phyloP scores from a whole-genome alignment of 2,113 vertebrate species.

The Donacobius atricapilla region DNA sequence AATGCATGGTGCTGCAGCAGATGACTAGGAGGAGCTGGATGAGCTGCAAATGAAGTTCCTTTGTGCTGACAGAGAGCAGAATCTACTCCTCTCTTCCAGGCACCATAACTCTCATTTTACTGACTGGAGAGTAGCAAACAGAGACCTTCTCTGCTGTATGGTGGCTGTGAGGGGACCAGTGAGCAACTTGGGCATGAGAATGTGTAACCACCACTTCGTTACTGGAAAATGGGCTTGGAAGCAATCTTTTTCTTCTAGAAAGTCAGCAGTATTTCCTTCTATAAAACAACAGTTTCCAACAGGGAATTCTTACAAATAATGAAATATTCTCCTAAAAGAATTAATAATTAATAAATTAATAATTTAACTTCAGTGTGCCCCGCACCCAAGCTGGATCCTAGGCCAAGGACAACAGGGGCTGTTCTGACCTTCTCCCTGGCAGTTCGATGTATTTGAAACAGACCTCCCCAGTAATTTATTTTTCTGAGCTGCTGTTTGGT shows the following conservation, averaged over 20 bases:
- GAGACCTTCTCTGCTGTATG: rapidly evolving
- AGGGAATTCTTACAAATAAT: not conserved
- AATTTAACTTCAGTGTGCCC: not conserved
- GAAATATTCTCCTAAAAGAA: not conserved
- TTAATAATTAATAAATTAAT: too few relatives aligned
- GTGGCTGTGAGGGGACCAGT: not conserved
- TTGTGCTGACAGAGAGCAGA: not conserved
- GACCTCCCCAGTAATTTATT: too few relatives aligned
- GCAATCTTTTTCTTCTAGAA: not conserved
- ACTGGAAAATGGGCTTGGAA: not conserved
- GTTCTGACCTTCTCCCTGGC: not conserved
- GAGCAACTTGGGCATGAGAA: not conserved
- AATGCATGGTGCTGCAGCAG: not conserved
- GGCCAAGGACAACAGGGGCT: not conserved
- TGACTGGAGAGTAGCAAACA: not conserved
- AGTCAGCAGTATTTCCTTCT: not conserved
- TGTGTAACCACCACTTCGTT: not conserved
- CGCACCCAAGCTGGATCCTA: not conserved
- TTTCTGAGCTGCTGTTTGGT: not conserved
- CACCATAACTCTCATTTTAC: not conserved
- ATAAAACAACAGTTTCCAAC: not conserved
- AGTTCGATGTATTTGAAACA: not conserved
- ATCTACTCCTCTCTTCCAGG: not conserved
- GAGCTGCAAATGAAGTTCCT: not conserved
- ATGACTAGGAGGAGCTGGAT: not conserved